Percentiles rank a stretch among this genome's conserved stretches.
These are phyloP conservation scores for Drosophila parabipectinata DNA, from an alignment of 1,140 invertebrate species.

Conservation along the genomic window DNA sequence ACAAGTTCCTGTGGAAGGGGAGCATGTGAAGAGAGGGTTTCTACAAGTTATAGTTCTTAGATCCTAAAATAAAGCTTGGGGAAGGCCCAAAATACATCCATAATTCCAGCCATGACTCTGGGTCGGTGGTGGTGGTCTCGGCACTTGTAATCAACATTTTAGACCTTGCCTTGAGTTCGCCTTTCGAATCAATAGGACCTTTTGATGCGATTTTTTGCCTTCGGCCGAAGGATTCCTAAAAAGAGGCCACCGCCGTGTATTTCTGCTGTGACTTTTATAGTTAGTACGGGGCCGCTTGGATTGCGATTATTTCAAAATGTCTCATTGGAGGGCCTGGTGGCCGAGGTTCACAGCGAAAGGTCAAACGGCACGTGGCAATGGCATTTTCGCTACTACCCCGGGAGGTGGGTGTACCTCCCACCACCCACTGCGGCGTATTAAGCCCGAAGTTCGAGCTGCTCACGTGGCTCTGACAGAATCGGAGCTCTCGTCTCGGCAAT, in stretches of 20 bases:
- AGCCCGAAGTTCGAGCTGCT: slow-evolving; percentile 36
- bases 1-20: slow-evolving; percentile 49
- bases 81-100: not conserved
- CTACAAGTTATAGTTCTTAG: not conserved
- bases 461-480: slow-evolving; percentile 60
- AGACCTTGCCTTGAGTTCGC: slow-evolving; percentile 59
- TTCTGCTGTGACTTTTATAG: slow-evolving; percentile 25
- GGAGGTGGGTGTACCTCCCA: not conserved
- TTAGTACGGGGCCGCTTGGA: slow-evolving; percentile 21
- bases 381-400: slow-evolving; percentile 14
- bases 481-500: slow-evolving; percentile 33
- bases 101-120: slow-evolving; percentile 11
- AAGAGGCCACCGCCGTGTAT: slow-evolving; percentile 62
- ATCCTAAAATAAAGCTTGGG: not conserved
- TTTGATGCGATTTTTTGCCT: slow-evolving; percentile 47
- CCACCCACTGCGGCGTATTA: not conserved
- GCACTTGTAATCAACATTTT: slow-evolving; percentile 58
- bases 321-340: slow-evolving; percentile 40
- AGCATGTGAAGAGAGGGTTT: slow-evolving; percentile 11
- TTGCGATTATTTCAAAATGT: slow-evolving; percentile 69
- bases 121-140: not conserved
- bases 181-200: slow-evolving; percentile 61
- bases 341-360: slow-evolving; percentile 75
- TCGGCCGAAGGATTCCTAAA: slow-evolving; percentile 61
- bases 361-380: slow-evolving; percentile 76